Base-by-base conservation (phyloP, 2,797 vertebrate genomes). In the Nyctalus aviator region DNA sequence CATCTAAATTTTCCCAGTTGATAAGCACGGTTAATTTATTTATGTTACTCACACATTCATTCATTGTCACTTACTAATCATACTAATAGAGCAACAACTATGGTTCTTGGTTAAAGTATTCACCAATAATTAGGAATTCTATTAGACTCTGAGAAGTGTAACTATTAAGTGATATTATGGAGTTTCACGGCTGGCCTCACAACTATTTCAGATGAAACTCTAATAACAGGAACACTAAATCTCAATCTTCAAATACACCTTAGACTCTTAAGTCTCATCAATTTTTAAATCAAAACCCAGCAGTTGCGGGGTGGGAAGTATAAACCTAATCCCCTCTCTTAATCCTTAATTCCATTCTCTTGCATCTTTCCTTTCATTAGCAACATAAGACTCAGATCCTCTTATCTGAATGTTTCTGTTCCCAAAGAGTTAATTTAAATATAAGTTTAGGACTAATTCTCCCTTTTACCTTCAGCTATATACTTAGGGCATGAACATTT, bases 51-150 rank as follows among this genome's bases (percentile, higher is more conserved):
- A 82, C 0, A 13, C 1, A 1, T 44, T 46, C 75, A 77, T 64
- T 93, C 85, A 41, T 95, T 89, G 93, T 48, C 44, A 73, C 55
- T 94, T 87, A 93, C n/a, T 79, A 82, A 90, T 50, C 50, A 83
- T 7, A 71, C 2, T 30, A 88, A 92, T 27, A 66, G 62, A 75
- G n/a, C 23, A 91, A 79, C 8, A 86, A 91, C 2, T 91, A 71
- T 68, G 62, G 88, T 81, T 90, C 50, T 21, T 94, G 10, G 20
- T 0, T 82, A 75, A 94, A 20, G 0, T 10, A 68, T 14, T 84
- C 76, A 95, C 59, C 64, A 50, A 10, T 37, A 82, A n/a, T 37
- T 91, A 66, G 53, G 73, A 93, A 88, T 64, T 62, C 0, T 10
- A 50, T 53, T 46, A 77, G 50, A 50, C 5, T 53, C 41, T 14